Base-by-base conservation (phyloP, 2,888 invertebrate genomes). In the Automeris io region DNA sequence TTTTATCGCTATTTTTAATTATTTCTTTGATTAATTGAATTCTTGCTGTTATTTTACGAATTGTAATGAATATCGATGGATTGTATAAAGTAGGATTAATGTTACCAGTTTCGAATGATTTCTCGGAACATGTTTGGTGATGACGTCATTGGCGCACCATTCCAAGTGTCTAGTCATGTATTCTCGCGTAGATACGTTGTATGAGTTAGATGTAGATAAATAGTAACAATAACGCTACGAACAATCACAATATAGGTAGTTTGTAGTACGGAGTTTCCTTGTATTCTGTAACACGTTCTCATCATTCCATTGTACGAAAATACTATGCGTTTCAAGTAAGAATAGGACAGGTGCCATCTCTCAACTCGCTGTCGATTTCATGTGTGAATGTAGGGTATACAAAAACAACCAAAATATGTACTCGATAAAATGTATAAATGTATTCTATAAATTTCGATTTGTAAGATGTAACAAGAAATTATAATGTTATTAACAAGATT, bases 41-140 rank as follows among this genome's bases (percentile, higher is more conserved):
- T 59, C 53, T 46, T 45, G 49, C 16, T 47, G 51, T 60, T 57
- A 45, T 61, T 51, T 56, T 54, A 29, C 60, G 51, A 37, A 37
- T n/a, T n/a, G n/a, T n/a, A n/a, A n/a, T n/a, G n/a, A n/a, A 35
- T 29, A 25, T 33, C 38, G 21, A 38, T 26, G 39, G 21, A 72
- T 72, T 86, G 83, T 86, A 86, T 79, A 85, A 86, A 85, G 82
- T 86, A 86, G 82, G 75, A n/a, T 70, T 81, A 77, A 74, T 63
- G 65, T 68, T 33, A 33, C 18, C 24, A 3, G 26, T 19, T 26
- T 5, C 16, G 58, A 51, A 47, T 46, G 46, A 31, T 47, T 47
- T 47, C 46, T 40, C 49, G 47, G 42, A 50, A 43, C 44, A 61
- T 46, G 59, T 61, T 56, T 54, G 56, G 55, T 26, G 12, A 22